A percentile compares a stretch with the other conserved stretches of the same genome.
Evolutionary conservation across 1,140 invertebrate genomes (phyloP).

Genomic region (Charaxes varanes): DNA sequence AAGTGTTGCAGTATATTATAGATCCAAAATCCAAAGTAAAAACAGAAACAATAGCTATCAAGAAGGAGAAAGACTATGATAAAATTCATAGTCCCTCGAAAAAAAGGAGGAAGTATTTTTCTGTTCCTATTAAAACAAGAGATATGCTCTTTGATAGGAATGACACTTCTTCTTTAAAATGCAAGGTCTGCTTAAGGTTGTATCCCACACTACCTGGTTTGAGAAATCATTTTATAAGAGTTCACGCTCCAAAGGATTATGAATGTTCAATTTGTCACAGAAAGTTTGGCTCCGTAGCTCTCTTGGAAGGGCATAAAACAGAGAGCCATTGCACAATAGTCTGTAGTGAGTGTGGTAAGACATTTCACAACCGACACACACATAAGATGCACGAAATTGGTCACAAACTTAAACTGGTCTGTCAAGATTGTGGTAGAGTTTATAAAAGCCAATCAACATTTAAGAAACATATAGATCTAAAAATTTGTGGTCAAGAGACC

Average conservation of each 20-base stretch:
- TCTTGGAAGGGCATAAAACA: constrained; percentile 38
- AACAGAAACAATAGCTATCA: constrained; percentile 10
- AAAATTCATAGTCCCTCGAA: constrained; percentile 6
- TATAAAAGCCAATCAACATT: constrained; percentile 55
- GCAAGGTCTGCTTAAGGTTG: constrained; percentile 39
- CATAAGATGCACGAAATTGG: constrained; percentile 51
- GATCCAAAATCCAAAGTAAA: constrained; percentile 7
- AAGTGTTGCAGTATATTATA: constrained; percentile 27
- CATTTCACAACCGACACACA: constrained; percentile 46
- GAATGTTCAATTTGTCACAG: constrained; percentile 42
- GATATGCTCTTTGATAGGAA: constrained; percentile 43
- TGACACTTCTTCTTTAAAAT: constrained; percentile 31
- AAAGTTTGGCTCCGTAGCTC: constrained; percentile 43
- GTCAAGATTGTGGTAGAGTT: constrained; percentile 47
- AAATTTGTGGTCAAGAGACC: constrained; percentile 43
- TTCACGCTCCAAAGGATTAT: constrained; percentile 50
- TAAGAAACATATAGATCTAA: constrained; percentile 53
- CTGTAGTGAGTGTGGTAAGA: constrained; percentile 53
- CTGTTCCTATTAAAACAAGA: constrained; percentile 28
- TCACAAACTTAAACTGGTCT: constrained; percentile 39
- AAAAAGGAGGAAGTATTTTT: constrained; percentile 19
- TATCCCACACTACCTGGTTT: constrained; percentile 40
- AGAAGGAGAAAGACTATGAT: constrained; percentile 1
- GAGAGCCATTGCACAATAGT: constrained; percentile 42
- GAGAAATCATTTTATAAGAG: constrained; percentile 49